These are phyloP conservation scores for Lacanobia wlatinum DNA, from an alignment of 2,888 invertebrate genomes.

Conservation along the genomic window DNA sequence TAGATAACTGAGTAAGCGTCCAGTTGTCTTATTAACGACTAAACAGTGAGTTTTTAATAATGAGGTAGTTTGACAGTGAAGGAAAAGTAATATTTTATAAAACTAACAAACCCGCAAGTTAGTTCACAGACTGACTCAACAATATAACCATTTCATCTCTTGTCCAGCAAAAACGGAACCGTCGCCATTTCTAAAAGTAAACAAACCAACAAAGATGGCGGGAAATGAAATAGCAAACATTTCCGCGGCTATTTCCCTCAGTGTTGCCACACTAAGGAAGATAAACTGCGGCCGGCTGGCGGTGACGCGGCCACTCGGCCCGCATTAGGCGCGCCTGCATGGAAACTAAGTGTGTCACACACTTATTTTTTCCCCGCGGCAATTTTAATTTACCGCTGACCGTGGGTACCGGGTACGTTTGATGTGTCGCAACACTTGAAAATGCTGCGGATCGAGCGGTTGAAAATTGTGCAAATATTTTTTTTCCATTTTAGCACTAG, in stretches of 20 bases:
- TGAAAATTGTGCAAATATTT: conserved; percentile 62
- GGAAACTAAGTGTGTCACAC: conserved; percentile 87
- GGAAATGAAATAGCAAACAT: conserved; percentile 86
- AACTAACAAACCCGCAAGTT: conserved; percentile 16
- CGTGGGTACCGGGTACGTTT: conserved; percentile 82
- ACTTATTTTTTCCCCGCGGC: conserved; percentile 88
- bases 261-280: conserved; percentile 86
- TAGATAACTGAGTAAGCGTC: not conserved
- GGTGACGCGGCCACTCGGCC: conserved; percentile 88
- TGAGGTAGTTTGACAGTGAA: not conserved
- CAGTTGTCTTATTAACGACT: not conserved
- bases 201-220: conserved; percentile 70
- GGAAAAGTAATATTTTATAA: conserved; percentile 5
- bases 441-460: conserved; percentile 71
- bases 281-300: conserved; percentile 87
- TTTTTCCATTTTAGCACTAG: conserved; percentile 43
- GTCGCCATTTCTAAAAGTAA: conserved; percentile 67
- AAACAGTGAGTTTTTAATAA: not conserved
- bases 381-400: conserved; percentile 89
- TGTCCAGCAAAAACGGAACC: conserved; percentile 56
- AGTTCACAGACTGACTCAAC: conserved; percentile 30
- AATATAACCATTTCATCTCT: conserved; percentile 53
- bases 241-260: conserved; percentile 84
- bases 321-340: conserved; percentile 86
- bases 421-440: conserved; percentile 84